Base-by-base conservation (phyloP, 1,140 invertebrate species). In the Lepidotrigona ventralis region DNA sequence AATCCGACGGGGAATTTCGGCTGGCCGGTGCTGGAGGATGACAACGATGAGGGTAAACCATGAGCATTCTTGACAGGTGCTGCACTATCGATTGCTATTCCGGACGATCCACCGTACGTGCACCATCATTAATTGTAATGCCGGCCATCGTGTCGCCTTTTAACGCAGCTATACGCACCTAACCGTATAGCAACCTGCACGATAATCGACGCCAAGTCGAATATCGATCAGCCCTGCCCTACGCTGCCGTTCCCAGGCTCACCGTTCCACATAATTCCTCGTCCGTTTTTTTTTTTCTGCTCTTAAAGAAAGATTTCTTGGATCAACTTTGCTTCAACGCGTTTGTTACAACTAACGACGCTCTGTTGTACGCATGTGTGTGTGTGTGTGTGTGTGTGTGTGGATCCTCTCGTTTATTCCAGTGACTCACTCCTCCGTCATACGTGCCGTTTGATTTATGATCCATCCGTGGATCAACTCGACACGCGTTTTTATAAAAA, bases 101-200 rank as follows among this genome's bases (percentile, higher is more conserved):
- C 85, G 85, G 81, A 71, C 82, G 81, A 81, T 77, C 85, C 76
- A 75, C n/a, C 86, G 46, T 85, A 88, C 85, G 83, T 86, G 84
- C 86, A 86, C 75, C 85, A 86, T 92, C 88, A 86, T 92, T 92
- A 91, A 91, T 92, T 91, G 90, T 91, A 91, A 92, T 92, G 88
- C 91, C 86, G 84, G 74, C 71, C 87, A 83, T 86, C 80, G 84
- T 86, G 86, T 84, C 77, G 85, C 86, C 87, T 91, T 91, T 90
- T 89, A 90, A 89, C 87, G 84, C 85, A 76, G 64, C 74, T 83
- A 79, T 84, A 70, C 79, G 76, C 72, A 60, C 81, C 58, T 73
- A 73, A 51, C 79, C 73, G 81, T 33, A n/a, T n/a, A 68, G 66
- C 83, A 64, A 81, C 81, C 78, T 66, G 85, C 82, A 76, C 85